Evolutionary conservation across 64 coral and sea anemone genomes (phyloP).

Genomic region (Cladopsammia gracilis): DNA sequence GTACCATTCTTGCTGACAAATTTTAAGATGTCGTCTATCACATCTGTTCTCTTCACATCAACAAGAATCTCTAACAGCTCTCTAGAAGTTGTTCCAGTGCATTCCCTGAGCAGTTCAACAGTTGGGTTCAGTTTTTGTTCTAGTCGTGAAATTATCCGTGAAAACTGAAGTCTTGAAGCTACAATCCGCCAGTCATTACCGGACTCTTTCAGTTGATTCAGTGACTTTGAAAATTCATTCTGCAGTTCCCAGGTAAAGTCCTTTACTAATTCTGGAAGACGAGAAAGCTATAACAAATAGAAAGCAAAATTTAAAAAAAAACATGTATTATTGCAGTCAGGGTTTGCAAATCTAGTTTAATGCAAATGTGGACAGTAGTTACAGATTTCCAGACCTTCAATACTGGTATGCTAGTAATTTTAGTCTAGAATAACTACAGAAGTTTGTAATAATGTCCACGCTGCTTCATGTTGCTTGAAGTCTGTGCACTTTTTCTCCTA

Average conservation of each 20-base stretch:
- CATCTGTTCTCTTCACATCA: not conserved
- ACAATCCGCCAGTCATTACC: conserved; percentile 80
- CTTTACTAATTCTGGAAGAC: conserved; percentile 18
- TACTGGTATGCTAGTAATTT: too few species aligned
- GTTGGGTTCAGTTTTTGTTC: conserved; percentile 48
- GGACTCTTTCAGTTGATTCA: conserved; percentile 66
- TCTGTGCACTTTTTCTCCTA: too few species aligned
- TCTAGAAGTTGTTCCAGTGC: not conserved
- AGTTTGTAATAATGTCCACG: too few species aligned
- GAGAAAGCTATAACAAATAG: not conserved
- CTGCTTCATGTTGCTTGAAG: too few species aligned
- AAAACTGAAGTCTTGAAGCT: conserved; percentile 65
- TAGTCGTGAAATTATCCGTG: conserved; percentile 33
- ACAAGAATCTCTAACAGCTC: conserved; percentile 27
- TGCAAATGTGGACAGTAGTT: too few species aligned
- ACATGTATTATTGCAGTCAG: not conserved
- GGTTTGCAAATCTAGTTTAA: not conserved
- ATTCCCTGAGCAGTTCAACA: conserved; percentile 40
- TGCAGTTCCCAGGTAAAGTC: conserved; percentile 61
- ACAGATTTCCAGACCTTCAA: too few species aligned
- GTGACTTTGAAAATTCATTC: conserved; percentile 52
- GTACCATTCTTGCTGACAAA: not conserved
- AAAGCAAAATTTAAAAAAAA: not conserved
- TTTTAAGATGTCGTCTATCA: not conserved
- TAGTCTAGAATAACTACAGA: too few species aligned